A percentile compares a stretch with the other conserved stretches of the same genome.
phyloP scores from a whole-genome alignment of 2,113 vertebrate genomes.

The Hipposideros armiger region DNA sequence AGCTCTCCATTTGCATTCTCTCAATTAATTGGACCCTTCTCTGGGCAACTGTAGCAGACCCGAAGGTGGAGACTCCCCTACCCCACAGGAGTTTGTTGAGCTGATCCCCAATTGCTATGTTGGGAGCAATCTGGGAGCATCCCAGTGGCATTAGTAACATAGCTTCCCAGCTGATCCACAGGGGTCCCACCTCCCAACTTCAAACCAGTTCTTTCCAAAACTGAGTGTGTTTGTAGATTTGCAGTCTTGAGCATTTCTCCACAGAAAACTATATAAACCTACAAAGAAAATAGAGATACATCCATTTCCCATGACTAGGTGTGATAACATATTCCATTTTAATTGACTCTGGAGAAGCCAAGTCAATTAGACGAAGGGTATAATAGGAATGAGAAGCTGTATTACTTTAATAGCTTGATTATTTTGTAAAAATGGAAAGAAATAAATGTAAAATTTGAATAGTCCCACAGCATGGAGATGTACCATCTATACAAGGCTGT shows the following conservation, averaged over 20 bases:
- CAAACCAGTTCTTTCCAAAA: not conserved
- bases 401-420: slow-evolving; percentile 62
- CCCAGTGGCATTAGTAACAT: not conserved
- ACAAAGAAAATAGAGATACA: slow-evolving; percentile 44
- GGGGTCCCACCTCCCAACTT: not conserved
- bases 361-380: slow-evolving; percentile 63
- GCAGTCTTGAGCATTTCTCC: not conserved
- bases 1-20: not conserved
- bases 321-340: slow-evolving; percentile 61
- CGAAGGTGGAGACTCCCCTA: not conserved
- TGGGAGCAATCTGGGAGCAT: not conserved
- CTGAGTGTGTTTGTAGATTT: not conserved
- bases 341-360: slow-evolving; percentile 67
- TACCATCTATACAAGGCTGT: not conserved
- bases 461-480: slow-evolving; percentile 13
- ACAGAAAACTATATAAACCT: slow-evolving; percentile 56
- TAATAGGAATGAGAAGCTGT: slow-evolving; percentile 57
- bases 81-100: not conserved
- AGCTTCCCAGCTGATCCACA: not conserved
- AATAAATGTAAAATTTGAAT: slow-evolving; percentile 58
- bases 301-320: slow-evolving; percentile 22
- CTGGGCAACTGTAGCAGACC: not conserved
- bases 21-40: not conserved
- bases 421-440: slow-evolving; percentile 69
- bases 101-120: not conserved